Evolutionary conservation across 2,113 vertebrate genomes (phyloP).

Genomic region (Hucho hucho): DNA sequence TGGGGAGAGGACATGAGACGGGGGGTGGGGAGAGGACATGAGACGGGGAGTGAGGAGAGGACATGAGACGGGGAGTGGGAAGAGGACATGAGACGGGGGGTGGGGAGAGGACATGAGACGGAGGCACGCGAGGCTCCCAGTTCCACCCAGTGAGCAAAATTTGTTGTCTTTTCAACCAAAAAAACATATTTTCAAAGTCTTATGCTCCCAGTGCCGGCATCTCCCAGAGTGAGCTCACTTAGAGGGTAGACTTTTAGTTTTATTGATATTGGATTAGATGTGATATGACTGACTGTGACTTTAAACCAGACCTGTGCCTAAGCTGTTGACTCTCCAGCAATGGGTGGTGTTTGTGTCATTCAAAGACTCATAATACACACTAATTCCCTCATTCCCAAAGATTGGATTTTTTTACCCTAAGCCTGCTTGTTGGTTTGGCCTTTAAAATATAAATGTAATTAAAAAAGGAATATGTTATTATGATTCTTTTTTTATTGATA

Average conservation of each 20-base stretch:
- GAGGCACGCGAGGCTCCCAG: neutral
- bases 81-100: too few species aligned
- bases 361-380: slow-evolving; percentile 57
- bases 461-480: slow-evolving; percentile 38
- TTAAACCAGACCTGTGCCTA: slow-evolving; percentile 30
- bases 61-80: slow-evolving; percentile 50
- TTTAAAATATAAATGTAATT: slow-evolving; percentile 47
- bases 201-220: too few species aligned
- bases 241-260: slow-evolving; percentile 48
- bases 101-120: neutral
- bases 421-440: slow-evolving; percentile 37
- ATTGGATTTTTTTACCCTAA: slow-evolving; percentile 48
- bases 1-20: neutral
- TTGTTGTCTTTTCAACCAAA: too few species aligned
- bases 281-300: slow-evolving; percentile 33
- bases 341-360: slow-evolving; percentile 61
- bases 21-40: neutral
- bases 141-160: neutral
- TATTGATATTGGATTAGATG: slow-evolving; percentile 57
- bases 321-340: slow-evolving; percentile 48
- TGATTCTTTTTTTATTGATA: slow-evolving; percentile 68
- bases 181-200: too few species aligned
- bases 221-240: slow-evolving; percentile 52
- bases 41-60: slow-evolving; percentile 45
- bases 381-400: slow-evolving; percentile 54